Percentiles rank a stretch among this genome's conserved stretches.
Conservation (phyloP, 2,888 invertebrate species). For the Emmelina monodactyla region DNA sequence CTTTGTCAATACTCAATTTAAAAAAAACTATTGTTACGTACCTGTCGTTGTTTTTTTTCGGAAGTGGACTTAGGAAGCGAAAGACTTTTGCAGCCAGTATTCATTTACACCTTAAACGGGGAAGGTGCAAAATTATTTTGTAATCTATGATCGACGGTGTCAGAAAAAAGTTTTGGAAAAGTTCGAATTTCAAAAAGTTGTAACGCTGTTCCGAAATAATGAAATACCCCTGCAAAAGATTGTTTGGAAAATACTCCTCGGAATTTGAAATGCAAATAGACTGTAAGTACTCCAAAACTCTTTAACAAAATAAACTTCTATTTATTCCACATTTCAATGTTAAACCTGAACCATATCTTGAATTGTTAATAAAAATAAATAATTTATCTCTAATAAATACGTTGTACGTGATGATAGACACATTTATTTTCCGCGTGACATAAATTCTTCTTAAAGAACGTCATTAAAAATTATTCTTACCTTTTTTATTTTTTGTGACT, state of each 20-base stretch:
- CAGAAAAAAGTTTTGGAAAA: slow-evolving; percentile 13
- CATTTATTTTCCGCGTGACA: no score
- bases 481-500: no score
- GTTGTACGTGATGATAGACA: no score
- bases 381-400: no score
- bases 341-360: no score
- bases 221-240: slow-evolving; percentile 48
- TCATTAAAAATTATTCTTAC: no score
- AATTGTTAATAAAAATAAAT: no score
- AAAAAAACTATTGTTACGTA: slow-evolving; percentile 35
- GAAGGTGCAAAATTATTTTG: slow-evolving; percentile 41
- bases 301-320: neutral
- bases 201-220: slow-evolving; percentile 22
- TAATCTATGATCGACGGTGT: no score
- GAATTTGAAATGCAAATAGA: slow-evolving; percentile 28
- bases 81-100: slow-evolving; percentile 43
- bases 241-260: slow-evolving; percentile 27
- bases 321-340: no score
- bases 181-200: slow-evolving; percentile 9
- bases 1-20: slow-evolving; percentile 16
- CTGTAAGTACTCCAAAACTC: slow-evolving; percentile 28
- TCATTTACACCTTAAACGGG: slow-evolving; percentile 39
- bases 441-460: no score
- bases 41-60: slow-evolving; percentile 47
- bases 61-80: slow-evolving; percentile 50